Evolutionary conservation across 2,113 vertebrate species (phyloP).

Genomic region (Mustela lutreola): DNA sequence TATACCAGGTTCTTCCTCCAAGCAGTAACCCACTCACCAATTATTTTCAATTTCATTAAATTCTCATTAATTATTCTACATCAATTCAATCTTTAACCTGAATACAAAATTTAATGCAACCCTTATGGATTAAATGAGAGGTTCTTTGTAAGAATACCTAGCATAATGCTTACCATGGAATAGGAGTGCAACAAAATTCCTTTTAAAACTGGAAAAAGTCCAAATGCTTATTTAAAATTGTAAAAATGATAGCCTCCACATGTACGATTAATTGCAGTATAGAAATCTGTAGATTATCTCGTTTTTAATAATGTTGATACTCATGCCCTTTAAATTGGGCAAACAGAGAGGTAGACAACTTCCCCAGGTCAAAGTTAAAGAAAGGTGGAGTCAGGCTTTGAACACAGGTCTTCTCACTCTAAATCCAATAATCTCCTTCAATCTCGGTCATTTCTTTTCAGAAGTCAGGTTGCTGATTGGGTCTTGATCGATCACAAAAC

Average conservation of each 20-base stretch:
- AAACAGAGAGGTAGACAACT: not conserved
- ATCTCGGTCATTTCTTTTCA: not conserved
- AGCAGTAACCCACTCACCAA: not conserved
- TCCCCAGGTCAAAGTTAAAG: not conserved
- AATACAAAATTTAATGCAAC: not conserved
- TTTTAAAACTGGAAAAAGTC: not conserved
- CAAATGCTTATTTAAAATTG: not conserved
- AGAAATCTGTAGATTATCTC: not conserved
- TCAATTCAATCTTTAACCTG: constrained; percentile 10
- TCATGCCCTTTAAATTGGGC: not conserved
- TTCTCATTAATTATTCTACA: not conserved
- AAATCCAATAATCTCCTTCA: not conserved
- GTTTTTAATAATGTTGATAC: constrained; percentile 2
- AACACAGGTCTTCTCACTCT: not conserved
- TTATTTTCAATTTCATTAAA: constrained; percentile 6
- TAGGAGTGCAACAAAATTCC: not conserved
- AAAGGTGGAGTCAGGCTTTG: not conserved
- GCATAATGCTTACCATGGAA: not conserved
- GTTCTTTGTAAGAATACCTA: not conserved
- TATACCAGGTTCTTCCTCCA: not conserved
- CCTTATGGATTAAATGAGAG: not conserved
- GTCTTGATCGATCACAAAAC: not conserved
- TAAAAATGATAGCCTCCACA: not conserved
- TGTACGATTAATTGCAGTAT: not conserved
- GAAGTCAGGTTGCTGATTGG: constrained; percentile 52